A percentile compares a stretch with the other conserved stretches of the same genome.
Evolutionary conservation across 2,888 invertebrate genomes (phyloP).

Genomic region (Pseudeuparius sepicola): DNA sequence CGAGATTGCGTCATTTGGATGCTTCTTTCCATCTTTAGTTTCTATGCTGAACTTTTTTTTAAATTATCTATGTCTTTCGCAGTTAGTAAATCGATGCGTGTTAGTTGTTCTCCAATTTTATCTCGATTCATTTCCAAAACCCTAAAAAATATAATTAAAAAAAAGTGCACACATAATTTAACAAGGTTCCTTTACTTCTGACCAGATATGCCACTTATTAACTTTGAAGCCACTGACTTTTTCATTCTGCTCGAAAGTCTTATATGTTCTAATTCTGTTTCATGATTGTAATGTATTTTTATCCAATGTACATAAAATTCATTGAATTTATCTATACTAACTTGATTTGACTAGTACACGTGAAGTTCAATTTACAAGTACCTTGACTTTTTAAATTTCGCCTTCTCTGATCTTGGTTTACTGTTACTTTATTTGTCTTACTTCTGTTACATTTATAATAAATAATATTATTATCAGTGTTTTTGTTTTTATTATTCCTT

Average conservation of each 20-base stretch:
- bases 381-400: conserved; percentile 7
- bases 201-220: neutral
- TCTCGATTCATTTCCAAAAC: conserved; percentile 12
- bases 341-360: conserved; percentile 6
- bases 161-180: too few species aligned
- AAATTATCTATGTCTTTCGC: too few species aligned
- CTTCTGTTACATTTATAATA: too few species aligned
- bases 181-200: neutral
- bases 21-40: too few species aligned
- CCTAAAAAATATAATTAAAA: conserved; percentile 9
- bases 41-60: too few species aligned
- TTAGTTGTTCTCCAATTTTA: conserved; percentile 9
- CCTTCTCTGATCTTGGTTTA: conserved; percentile 1
- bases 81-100: too few species aligned
- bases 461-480: too few species aligned
- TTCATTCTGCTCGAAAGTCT: neutral
- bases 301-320: too few species aligned
- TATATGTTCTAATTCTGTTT: neutral
- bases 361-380: conserved; percentile 4
- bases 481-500: too few species aligned
- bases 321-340: too few species aligned
- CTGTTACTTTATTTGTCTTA: too few species aligned
- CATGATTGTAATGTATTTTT: conserved; percentile 6
- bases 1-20: too few species aligned
- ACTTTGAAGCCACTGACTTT: neutral